Base-by-base conservation (phyloP, 1,140 invertebrate species). In the Heliconius congener region DNA sequence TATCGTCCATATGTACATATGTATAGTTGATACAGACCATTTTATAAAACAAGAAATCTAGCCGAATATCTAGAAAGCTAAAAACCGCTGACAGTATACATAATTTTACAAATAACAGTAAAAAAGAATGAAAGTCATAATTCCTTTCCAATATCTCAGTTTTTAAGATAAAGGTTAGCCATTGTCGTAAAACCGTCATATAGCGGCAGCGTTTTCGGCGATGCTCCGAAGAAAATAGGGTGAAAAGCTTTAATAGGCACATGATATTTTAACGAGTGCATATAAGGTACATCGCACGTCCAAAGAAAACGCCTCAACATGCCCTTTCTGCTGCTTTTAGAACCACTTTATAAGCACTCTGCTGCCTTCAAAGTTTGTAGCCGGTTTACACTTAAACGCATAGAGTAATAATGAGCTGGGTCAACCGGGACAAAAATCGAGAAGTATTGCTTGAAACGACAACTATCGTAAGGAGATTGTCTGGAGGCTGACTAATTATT, bases 231-330 rank as follows among this genome's bases (percentile, higher is more conserved):
- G 71, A 71, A 78, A 80, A 79, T 77, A 78, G 73, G 77, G 73
- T 74, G 74, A 79, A 83, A 80, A 27, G 66, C 71, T 74, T 76
- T 83, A 79, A 83, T 83, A 75, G 74, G 77, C 79, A 34, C 77
- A 78, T 83, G 77, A 83, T 81, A 79, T 83, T 83, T 81, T 83
- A 79, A 81, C 75, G 77, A 79, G 77, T 78, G 77, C 80, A 77
- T 77, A 80, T 80, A 74, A 70, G 77, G 57, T 74, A 83, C 77
- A 79, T 78, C 79, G 80, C 80, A 77, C 80, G 78, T 83, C 77
- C 75, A 79, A 70, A 60, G 70, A 78, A 83, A 79, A 81, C 73
- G 80, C 73, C 79, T 83, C 71, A 72, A 74, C 76, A 60, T 60
- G 77, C 74, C 73, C 23, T 30, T 66, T 74, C 71, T 79, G 77